Conservation (phyloP, 2,113 vertebrate genomes). For the Mugil cephalus region DNA sequence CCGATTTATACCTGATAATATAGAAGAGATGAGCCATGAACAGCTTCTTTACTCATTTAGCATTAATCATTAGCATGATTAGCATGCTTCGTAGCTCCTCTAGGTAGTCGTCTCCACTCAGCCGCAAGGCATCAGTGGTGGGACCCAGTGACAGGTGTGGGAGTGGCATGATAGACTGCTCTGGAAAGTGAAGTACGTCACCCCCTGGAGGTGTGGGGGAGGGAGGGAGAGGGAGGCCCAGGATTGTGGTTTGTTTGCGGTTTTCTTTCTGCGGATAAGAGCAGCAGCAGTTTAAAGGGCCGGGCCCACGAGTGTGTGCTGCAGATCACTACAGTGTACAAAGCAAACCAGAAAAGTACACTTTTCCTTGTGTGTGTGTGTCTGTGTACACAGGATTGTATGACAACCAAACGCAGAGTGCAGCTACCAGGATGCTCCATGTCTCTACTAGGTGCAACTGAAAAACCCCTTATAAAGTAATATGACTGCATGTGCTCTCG, state of each 20-base stretch:
- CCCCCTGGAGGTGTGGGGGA: background rate
- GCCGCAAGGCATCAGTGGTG: background rate
- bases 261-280: slow-evolving; percentile 68
- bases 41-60: background rate
- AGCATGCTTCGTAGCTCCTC: no score
- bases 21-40: background rate
- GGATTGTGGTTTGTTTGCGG: slow-evolving; percentile 57
- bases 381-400: background rate
- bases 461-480: background rate
- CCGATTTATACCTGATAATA: background rate
- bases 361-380: slow-evolving; percentile 4
- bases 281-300: slow-evolving; percentile 62
- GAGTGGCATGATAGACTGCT: slow-evolving; percentile 35
- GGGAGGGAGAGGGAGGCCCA: slow-evolving; percentile 25
- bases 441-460: background rate
- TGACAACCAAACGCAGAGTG: background rate
- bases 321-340: slow-evolving; percentile 46
- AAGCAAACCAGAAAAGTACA: slow-evolving; percentile 45
- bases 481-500: no score
- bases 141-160: slow-evolving; percentile 27
- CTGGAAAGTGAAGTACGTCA: slow-evolving; percentile 50
- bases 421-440: background rate
- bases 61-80: background rate
- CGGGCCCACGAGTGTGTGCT: slow-evolving; percentile 38
- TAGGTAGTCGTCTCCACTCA: background rate